These are phyloP conservation scores for Pelagia noctiluca DNA, from an alignment of 30 jellyfish, hydroid and myxozoan genomes.

Conservation along the genomic window DNA sequence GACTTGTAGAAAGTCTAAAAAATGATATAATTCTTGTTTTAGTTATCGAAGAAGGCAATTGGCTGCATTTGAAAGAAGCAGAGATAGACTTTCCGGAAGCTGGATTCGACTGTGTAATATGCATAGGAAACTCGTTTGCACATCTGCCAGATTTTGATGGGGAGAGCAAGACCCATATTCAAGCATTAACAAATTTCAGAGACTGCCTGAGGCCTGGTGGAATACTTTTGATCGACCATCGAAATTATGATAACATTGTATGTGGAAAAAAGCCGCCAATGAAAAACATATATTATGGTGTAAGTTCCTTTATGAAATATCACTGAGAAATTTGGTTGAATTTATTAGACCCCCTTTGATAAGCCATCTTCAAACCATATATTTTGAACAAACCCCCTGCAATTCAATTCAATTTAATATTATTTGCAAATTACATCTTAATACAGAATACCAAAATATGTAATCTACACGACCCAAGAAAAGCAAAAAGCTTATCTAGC, in stretches of 20 bases:
- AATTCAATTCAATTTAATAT: too few species aligned
- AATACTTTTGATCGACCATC: slow-evolving; percentile 90
- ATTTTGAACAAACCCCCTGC: too few species aligned
- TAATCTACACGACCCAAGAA: too few species aligned
- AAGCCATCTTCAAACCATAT: too few species aligned
- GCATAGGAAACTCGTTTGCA: slow-evolving; percentile 98
- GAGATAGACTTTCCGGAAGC: slow-evolving; percentile 75
- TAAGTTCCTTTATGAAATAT: too few species aligned
- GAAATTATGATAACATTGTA: slow-evolving; percentile 93
- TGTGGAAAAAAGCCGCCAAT: slow-evolving; percentile 97
- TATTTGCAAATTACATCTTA: too few species aligned
- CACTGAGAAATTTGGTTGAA: too few species aligned
- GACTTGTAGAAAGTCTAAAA: too few species aligned
- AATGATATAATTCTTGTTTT: not conserved
- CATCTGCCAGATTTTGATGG: slow-evolving; percentile 99
- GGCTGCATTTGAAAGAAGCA: slow-evolving; percentile 85
- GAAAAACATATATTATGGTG: slow-evolving; percentile 95
- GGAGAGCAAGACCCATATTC: slow-evolving; percentile 72
- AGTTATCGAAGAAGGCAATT: slow-evolving; percentile 98
- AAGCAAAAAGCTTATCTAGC: too few species aligned
- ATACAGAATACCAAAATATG: too few species aligned
- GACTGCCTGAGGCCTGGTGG: slow-evolving; percentile 91
- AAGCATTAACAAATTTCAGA: slow-evolving; percentile 87
- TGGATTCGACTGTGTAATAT: slow-evolving; percentile 95
- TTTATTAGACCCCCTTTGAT: too few species aligned